Conservation (phyloP, 2,113 vertebrate genomes). For the Melanocharis versteri region DNA sequence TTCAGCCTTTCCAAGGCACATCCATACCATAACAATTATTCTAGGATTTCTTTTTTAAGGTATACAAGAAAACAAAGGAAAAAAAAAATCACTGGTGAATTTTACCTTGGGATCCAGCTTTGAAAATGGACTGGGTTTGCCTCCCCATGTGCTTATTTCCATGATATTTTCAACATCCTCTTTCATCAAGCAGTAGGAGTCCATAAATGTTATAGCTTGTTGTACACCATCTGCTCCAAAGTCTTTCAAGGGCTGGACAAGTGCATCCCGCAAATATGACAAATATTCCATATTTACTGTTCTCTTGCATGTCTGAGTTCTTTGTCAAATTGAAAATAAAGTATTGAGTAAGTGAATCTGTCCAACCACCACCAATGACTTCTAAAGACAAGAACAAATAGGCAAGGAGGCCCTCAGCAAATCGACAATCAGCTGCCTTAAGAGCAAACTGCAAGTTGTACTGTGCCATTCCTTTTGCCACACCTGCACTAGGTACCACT, state of each 20-base stretch:
- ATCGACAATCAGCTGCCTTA: not conserved
- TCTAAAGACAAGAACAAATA: not conserved
- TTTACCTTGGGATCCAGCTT: constrained; percentile 92
- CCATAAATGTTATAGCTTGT: constrained; percentile 82
- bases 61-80: rapidly evolving
- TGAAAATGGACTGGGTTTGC: constrained; percentile 86
- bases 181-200: constrained; percentile 88
- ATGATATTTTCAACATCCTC: constrained; percentile 95
- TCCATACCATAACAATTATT: not conserved
- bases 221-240: constrained; percentile 81
- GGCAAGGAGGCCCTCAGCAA: not conserved
- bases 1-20: not conserved
- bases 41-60: not conserved
- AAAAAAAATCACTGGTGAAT: not conserved
- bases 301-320: constrained; percentile 84
- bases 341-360: not conserved
- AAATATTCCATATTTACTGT: constrained; percentile 91
- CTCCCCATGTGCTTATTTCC: constrained; percentile 89
- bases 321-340: constrained; percentile 54
- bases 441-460: not conserved
- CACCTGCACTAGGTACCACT: rapidly evolving
- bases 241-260: constrained; percentile 81
- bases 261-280: constrained; percentile 77
- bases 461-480: not conserved
- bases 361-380: not conserved